Conservation (phyloP, 2,888 invertebrate genomes). For the Orthosia gracilis region DNA sequence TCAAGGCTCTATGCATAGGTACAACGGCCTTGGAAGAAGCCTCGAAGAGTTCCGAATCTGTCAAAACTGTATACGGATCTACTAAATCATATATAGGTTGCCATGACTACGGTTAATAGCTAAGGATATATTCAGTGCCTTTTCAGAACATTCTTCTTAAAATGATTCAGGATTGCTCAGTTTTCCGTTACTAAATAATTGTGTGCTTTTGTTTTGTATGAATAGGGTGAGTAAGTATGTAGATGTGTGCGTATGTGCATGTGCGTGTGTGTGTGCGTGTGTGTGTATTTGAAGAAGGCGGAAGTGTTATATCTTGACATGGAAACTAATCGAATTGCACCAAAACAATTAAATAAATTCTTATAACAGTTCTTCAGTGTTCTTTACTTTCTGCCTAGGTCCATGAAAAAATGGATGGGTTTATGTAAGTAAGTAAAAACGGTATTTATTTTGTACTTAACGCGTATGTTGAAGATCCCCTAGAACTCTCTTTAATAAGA, state of each 20-base stretch:
- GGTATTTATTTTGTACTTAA: too few species aligned
- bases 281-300: background rate
- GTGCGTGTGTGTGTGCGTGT: background rate
- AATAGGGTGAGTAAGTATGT: background rate
- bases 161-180: background rate
- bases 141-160: constrained; percentile 18
- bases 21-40: constrained; percentile 50
- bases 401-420: too few species aligned
- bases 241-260: background rate
- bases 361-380: too few species aligned
- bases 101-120: constrained; percentile 18
- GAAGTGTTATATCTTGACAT: background rate
- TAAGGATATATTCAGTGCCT: background rate
- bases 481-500: background rate
- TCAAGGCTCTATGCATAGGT: constrained; percentile 32
- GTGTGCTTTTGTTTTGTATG: background rate
- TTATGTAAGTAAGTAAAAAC: too few species aligned
- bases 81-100: constrained; percentile 47
- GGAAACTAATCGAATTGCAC: background rate
- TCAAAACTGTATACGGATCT: constrained; percentile 57
- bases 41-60: constrained; percentile 56
- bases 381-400: too few species aligned
- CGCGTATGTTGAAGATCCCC: background rate
- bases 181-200: background rate
- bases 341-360: too few species aligned